Evolutionary conservation across 1,140 invertebrate genomes (phyloP).

Genomic region (Aphelinus certus): DNA sequence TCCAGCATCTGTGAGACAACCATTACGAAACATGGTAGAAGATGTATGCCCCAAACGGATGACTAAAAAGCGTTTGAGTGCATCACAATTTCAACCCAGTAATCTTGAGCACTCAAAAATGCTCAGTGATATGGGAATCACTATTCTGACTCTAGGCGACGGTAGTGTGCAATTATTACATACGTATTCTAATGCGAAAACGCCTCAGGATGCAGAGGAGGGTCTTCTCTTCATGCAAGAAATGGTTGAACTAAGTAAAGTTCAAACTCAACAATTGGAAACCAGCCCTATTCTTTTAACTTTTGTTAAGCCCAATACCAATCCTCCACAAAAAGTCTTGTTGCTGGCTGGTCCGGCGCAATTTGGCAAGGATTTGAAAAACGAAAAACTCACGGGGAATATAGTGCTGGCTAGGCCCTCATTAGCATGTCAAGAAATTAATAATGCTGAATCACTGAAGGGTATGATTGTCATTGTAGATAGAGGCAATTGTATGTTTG

Average conservation of each 20-base stretch:
- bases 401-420: slow-evolving; percentile 75
- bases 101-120: slow-evolving; percentile 91
- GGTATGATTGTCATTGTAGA: slow-evolving; percentile 87
- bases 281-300: slow-evolving; percentile 69
- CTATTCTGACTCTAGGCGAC: slow-evolving; percentile 86
- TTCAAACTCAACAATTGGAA: slow-evolving; percentile 72
- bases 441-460: slow-evolving; percentile 70
- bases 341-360: slow-evolving; percentile 88
- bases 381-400: slow-evolving; percentile 70
- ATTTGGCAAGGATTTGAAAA: slow-evolving; percentile 83
- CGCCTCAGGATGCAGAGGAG: slow-evolving; percentile 87
- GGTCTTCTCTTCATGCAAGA: slow-evolving; percentile 96
- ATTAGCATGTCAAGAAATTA: slow-evolving; percentile 74
- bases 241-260: slow-evolving; percentile 90
- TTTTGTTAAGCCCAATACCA: slow-evolving; percentile 59
- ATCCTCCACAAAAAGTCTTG: slow-evolving; percentile 58
- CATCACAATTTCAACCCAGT: slow-evolving; percentile 80
- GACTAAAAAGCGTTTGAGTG: slow-evolving; percentile 71
- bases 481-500: slow-evolving; percentile 94
- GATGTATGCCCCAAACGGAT: slow-evolving; percentile 77
- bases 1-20: slow-evolving; percentile 79
- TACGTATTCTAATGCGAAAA: slow-evolving; percentile 83
- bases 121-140: slow-evolving; percentile 94
- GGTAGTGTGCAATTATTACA: slow-evolving; percentile 92
- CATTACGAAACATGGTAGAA: slow-evolving; percentile 87